phyloP scores from a whole-genome alignment of 2,888 invertebrate genomes.

The Helleia helle region DNA sequence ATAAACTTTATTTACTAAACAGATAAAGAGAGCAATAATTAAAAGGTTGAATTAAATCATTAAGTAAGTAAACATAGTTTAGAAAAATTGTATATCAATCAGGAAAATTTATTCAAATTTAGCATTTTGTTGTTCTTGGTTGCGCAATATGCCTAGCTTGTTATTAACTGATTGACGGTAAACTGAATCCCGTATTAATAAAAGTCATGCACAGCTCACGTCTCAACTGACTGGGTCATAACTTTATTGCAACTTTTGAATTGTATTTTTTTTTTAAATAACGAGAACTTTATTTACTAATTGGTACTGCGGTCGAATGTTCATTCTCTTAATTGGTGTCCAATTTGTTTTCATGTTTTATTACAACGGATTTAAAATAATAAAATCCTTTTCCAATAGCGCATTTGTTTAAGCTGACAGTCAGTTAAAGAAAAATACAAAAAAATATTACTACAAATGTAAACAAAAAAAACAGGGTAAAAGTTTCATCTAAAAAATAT shows the following conservation, averaged over 20 bases:
- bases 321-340: conserved; percentile 11
- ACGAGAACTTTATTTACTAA: conserved; percentile 8
- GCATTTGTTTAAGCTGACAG: not conserved
- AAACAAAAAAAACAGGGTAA: too few relatives aligned
- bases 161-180: too few relatives aligned
- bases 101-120: too few relatives aligned
- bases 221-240: conserved; percentile 2
- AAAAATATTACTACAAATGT: too few relatives aligned
- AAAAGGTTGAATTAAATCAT: too few relatives aligned
- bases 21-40: too few relatives aligned
- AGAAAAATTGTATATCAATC: too few relatives aligned
- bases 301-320: conserved; percentile 10
- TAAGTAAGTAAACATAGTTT: too few relatives aligned
- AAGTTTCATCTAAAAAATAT: too few relatives aligned
- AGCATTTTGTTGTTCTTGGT: conserved; percentile 7
- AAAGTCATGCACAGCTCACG: not conserved
- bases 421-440: not conserved
- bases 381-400: not conserved
- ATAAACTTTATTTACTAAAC: too few relatives aligned
- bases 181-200: not conserved
- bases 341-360: conserved; percentile 12
- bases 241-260: conserved; percentile 1
- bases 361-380: conserved; percentile 8
- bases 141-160: too few relatives aligned
- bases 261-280: conserved; percentile 7